These are phyloP conservation scores for Ormyrus thymus DNA, from an alignment of 2,888 invertebrate genomes.

Conservation along the genomic window DNA sequence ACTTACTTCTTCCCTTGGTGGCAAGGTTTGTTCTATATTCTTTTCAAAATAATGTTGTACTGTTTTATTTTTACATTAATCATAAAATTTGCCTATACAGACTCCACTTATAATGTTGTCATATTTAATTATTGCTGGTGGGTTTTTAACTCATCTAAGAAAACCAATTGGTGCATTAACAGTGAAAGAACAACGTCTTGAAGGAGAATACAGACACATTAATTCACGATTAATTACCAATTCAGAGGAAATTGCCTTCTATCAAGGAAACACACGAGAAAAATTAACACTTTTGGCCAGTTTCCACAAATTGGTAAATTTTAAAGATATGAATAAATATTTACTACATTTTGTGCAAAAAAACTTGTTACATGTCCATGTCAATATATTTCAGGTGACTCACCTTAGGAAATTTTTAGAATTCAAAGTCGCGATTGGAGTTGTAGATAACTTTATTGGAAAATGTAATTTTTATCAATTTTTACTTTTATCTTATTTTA, in stretches of 20 bases:
- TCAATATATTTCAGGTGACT: slow-evolving; percentile 77
- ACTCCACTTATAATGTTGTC: slow-evolving; percentile 92
- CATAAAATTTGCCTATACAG: slow-evolving; percentile 75
- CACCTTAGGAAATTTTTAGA: slow-evolving; percentile 92
- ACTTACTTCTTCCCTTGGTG: slow-evolving; percentile 89
- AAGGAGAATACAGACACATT: slow-evolving; percentile 98
- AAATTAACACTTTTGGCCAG: slow-evolving; percentile 90
- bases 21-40: slow-evolving; percentile 77
- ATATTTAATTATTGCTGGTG: slow-evolving; percentile 91
- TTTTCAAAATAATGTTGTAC: slow-evolving; percentile 14
- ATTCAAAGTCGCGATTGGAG: slow-evolving; percentile 93
- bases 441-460: slow-evolving; percentile 96
- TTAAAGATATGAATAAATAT: slow-evolving; percentile 6
- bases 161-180: slow-evolving; percentile 91
- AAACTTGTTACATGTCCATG: neutral
- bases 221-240: slow-evolving; percentile 97
- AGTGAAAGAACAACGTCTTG: slow-evolving; percentile 95
- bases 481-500: neutral
- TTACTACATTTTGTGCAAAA: no score
- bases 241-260: slow-evolving; percentile 94
- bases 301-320: slow-evolving; percentile 86
- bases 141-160: slow-evolving; percentile 89
- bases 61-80: slow-evolving; percentile 21
- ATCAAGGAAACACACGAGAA: slow-evolving; percentile 90
- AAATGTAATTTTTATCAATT: slow-evolving; percentile 83